Evolutionary conservation across 1,140 invertebrate genomes (phyloP), one percentile per base, ranked within the genome.

Genomic region (Drosophila arizonae): DNA sequence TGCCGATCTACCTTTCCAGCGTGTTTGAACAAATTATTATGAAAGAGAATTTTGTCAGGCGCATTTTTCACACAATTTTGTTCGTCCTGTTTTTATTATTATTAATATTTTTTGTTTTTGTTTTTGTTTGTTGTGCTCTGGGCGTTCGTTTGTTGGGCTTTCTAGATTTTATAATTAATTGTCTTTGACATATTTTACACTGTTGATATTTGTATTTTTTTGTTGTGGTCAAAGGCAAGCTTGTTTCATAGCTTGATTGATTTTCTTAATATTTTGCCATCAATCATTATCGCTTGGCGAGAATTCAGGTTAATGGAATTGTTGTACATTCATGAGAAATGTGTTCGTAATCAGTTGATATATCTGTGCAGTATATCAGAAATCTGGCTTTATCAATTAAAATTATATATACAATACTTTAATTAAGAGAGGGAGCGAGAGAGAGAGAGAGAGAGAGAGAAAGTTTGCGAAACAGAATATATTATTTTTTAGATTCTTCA

Each of bases 161-260:
- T 88, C 74, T 88, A 66, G 61, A 78, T 85, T 84, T 85, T 58
- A 84, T 84, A 85, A 85, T 85, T 85, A 84, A 84, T 84, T 80
- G 70, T 72, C 61, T 75, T 80, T 85, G 81, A 77, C 81, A 85
- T 66, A 72, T 79, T 82, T 79, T 72, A 78, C 69, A 76, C 33
- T 66, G 8, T 13, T 78, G 24, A 6, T 9, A 11, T 33, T 58
- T 58, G 51, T 68, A 24, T 24, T 24, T 24, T 24, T 24, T 58
- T 58, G 51, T 68, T 61, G n/a, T 52, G 17, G 2, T 11, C 13
- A 39, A 9, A 13, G 36, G 6, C 21, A 10, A 50, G 50, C 28
- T 30, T 57, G 45, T 79, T 79, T 79, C 52, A 73, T 45, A 63
- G 51, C 57, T 77, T 87, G 84, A 88, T 82, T 87, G 84, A 88